Evolutionary conservation across 2,888 invertebrate species (phyloP), one percentile per base, ranked within the genome.

Genomic region (Mechanitis mazaeus): DNA sequence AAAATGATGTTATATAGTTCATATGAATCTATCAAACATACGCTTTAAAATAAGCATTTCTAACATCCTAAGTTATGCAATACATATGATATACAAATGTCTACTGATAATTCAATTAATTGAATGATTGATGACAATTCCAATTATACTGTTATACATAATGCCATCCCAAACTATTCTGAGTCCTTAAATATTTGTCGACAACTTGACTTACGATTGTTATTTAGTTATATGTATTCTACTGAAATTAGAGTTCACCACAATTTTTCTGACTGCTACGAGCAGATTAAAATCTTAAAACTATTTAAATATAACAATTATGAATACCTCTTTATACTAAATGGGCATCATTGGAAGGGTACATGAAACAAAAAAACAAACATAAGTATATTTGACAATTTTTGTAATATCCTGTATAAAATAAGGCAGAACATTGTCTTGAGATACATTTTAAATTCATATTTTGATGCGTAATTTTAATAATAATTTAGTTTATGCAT

Each of bases 281-380:
- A 54, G 33, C 64, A 64, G 59, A 60, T 67, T 67, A 68, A 68
- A 61, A 46, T 61, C 71, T 71, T 67, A 83, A 28, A 42, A 58
- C 45, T 63, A 60, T 7, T 42, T 9, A 42, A 6, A 42, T 42
- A 42, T 42, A 64, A 56, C 33, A 6, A 56, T 58, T 47, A 31
- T 60, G 42, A 57, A 53, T 87, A 86, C 85, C 78, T 87, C 86
- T 85, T 87, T 79, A 87, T 83, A 85, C 87, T 87, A 85, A 69
- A 78, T 81, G 82, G 60, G 78, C 84, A 77, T 84, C 86, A 85
- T 77, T 50, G 70, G 72, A 72, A 77, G 76, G 78, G 85, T 88
- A 88, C 87, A 88, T 88, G 88, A 85, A 88, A 88, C 88, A 88
- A 87, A 87, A 66, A 66, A 66, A 68, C 64, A 66, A 65, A 64